Conservation (phyloP, 2,888 invertebrate species). For the Erebia aethiops region DNA sequence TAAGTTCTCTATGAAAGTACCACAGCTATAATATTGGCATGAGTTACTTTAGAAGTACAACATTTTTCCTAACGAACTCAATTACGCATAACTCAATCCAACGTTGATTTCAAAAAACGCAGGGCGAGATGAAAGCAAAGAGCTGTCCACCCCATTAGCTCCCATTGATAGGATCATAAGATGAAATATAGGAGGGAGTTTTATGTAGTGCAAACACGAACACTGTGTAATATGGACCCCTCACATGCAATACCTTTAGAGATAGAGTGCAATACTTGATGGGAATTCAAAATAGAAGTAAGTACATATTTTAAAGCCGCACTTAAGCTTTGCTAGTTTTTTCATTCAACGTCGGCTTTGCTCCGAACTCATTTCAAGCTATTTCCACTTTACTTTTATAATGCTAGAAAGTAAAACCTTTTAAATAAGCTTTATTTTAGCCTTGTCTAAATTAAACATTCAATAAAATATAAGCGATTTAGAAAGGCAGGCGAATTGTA, state of each 20-base stretch:
- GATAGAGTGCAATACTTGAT: conserved; percentile 18
- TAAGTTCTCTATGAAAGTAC: not conserved
- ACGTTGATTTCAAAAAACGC: conserved; percentile 53
- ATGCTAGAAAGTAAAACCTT: conserved; percentile 12
- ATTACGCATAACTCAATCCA: conserved; percentile 55
- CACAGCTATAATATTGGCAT: conserved; percentile 8
- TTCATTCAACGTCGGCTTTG: conserved; percentile 5
- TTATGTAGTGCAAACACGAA: conserved; percentile 22
- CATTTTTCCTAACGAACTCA: conserved; percentile 35
- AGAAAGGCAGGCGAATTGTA: conserved; percentile 21
- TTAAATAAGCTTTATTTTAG: not conserved
- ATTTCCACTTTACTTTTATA: not conserved
- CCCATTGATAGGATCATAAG: conserved; percentile 67
- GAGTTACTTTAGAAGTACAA: not conserved
- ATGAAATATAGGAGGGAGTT: conserved; percentile 56
- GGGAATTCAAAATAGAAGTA: conserved; percentile 2
- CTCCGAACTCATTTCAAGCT: conserved; percentile 10
- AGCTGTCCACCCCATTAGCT: conserved; percentile 66
- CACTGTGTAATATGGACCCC: conserved; percentile 7
- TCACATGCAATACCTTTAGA: conserved; percentile 11
- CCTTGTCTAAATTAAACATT: conserved; percentile 9
- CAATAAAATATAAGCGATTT: conserved; percentile 8
- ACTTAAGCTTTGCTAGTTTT: not conserved
- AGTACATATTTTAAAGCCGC: conserved; percentile 12
- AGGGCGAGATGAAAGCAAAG: conserved; percentile 48